Evolutionary conservation across 37 sponge, comb jelly and placozoan genomes (phyloP), one percentile per base, ranked within the genome.

Genomic region (Ianthella basta): DNA sequence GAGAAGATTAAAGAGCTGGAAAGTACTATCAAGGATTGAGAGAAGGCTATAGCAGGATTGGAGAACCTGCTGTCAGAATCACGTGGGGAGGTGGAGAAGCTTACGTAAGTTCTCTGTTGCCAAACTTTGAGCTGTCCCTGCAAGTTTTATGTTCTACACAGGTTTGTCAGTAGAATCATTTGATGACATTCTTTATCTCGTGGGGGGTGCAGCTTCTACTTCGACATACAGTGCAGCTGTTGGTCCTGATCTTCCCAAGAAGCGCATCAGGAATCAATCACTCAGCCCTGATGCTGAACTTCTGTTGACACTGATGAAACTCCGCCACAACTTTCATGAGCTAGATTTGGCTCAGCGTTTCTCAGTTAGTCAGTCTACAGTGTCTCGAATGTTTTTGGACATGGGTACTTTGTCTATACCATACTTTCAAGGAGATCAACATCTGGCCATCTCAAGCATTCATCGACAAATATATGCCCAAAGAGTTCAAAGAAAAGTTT

Each of bases 291-390:
- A 70, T 70, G 72, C 72, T 44, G 72, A 70, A 29, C 72, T 70
- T 20, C 37, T 70, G 37, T 29, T 70, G 72, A 33, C 29, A 32
- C 29, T 70, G 72, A 70, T 70, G 80, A 55, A 79, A 55, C 80
- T 79, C 56, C 25, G 80, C 18, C 80, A 79, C 56, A 79, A 79
- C 13, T 79, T 50, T 79, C 80, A 55, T 53, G 80, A 79, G 56
- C 27, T 55, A 25, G 80, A 79, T 50, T 55, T 79, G 55, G 53
- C 56, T 55, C 80, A 79, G 56, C 25, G 80, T 23, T 79, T 79
- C 80, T 79, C 80, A 50, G 80, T 79, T 13, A 50, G 80, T 15
- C 80, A 79, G 56, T 4, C 80, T n/a, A 79, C 80, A n/a, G 80
- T 79, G 55, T 79, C 80, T 6, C 56, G 80, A 3, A 55, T 79